Evolutionary conservation across 2,113 vertebrate species (phyloP).

Genomic region (Alexandromys fortis): DNA sequence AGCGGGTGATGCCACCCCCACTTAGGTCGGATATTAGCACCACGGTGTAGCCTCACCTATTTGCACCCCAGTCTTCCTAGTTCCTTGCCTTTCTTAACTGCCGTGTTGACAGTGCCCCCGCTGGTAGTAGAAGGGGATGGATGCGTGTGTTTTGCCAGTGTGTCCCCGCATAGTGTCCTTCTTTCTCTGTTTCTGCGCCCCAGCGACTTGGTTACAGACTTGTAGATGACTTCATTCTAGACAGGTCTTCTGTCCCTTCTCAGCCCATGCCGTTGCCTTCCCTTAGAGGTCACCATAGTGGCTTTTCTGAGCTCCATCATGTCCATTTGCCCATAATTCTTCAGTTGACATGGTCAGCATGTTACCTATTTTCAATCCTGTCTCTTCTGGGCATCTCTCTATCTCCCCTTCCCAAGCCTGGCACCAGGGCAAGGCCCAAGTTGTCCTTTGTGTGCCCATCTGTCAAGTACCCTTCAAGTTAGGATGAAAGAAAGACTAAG

Average conservation of each 20-base stretch:
- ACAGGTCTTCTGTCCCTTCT: not conserved
- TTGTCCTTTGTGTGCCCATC: not conserved
- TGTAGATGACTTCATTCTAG: not conserved
- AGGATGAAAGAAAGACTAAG: not conserved
- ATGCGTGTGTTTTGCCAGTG: rapidly evolving
- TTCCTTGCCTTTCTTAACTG: not conserved
- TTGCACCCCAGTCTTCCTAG: not conserved
- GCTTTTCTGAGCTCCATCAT: not conserved
- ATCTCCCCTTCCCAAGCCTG: not conserved
- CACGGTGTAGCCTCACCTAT: not conserved
- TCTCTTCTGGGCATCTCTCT: not conserved
- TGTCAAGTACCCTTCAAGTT: not conserved
- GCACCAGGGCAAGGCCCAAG: not conserved
- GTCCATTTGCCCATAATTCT: not conserved
- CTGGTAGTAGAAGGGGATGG: not conserved
- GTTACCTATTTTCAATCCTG: not conserved
- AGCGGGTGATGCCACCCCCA: not conserved
- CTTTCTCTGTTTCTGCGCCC: not conserved
- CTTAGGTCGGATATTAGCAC: not conserved
- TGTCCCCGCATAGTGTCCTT: rapidly evolving
- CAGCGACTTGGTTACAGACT: not conserved
- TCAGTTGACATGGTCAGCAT: not conserved
- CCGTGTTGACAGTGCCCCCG: not conserved
- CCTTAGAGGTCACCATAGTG: not conserved
- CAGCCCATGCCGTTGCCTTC: not conserved